phyloP scores from a whole-genome alignment of 2,113 vertebrate species.

The Percopsis transmontana region DNA sequence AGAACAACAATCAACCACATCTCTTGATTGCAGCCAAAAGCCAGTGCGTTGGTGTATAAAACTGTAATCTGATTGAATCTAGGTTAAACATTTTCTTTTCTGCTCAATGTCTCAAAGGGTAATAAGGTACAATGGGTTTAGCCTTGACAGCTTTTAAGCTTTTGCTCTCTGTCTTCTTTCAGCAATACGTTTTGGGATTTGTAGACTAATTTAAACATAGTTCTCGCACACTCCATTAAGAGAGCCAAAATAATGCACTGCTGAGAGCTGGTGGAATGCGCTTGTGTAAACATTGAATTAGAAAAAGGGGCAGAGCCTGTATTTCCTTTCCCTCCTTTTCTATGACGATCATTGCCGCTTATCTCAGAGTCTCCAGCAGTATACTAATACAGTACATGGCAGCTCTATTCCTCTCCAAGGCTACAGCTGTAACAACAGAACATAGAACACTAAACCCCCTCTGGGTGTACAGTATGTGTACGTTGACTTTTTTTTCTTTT shows the following conservation, averaged over 20 bases:
- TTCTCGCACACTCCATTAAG: constrained; percentile 25
- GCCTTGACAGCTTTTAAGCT: constrained; percentile 12
- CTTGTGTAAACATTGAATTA: constrained; percentile 30
- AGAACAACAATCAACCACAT: constrained; percentile 18
- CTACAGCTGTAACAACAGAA: constrained; percentile 62
- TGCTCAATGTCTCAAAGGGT: not conserved
- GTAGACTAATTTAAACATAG: not conserved
- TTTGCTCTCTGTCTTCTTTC: not conserved
- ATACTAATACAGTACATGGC: constrained; percentile 8
- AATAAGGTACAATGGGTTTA: not conserved
- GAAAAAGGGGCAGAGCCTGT: not conserved
- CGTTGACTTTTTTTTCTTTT: no score
- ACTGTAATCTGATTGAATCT: not conserved
- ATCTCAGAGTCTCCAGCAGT: not conserved
- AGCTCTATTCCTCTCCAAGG: constrained; percentile 10
- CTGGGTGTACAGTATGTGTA: constrained; percentile 27
- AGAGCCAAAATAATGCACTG: constrained; percentile 31
- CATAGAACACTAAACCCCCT: constrained; percentile 31
- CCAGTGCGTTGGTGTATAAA: constrained; percentile 6
- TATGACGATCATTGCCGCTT: constrained; percentile 19
- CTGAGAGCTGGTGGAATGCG: constrained; percentile 42
- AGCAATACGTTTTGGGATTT: not conserved
- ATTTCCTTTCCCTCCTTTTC: constrained; percentile 17
- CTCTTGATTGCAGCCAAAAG: constrained; percentile 40
- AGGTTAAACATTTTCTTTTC: not conserved